Evolutionary conservation across 2,797 vertebrate species (phyloP).

Genomic region (Melanotaenia trifasciata): DNA sequence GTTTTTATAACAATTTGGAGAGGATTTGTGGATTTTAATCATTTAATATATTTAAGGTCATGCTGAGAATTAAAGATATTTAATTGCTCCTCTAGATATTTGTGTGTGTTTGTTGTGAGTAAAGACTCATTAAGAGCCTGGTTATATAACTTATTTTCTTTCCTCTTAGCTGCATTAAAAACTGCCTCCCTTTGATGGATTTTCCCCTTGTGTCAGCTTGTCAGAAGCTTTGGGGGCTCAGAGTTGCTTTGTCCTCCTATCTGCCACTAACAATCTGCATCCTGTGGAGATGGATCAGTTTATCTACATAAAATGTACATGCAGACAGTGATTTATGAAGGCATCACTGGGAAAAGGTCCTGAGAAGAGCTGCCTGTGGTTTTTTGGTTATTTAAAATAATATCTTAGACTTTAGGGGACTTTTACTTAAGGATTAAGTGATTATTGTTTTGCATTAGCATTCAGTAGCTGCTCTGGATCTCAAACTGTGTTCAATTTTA

Average conservation of each 20-base stretch:
- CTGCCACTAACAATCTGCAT: slow-evolving; percentile 36
- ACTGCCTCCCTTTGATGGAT: slow-evolving; percentile 45
- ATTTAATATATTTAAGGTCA: neutral
- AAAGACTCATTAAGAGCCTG: slow-evolving; percentile 26
- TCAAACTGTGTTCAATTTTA: no score
- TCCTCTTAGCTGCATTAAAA: slow-evolving; percentile 42
- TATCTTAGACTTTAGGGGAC: no score
- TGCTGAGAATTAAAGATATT: neutral
- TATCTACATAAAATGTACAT: slow-evolving; percentile 10
- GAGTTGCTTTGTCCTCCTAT: slow-evolving; percentile 51
- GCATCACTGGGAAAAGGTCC: no score
- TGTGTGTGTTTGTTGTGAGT: slow-evolving; percentile 4
- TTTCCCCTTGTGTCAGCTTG: slow-evolving; percentile 55
- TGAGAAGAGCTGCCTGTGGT: no score
- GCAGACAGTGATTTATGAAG: neutral
- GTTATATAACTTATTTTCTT: slow-evolving; percentile 69
- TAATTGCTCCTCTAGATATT: neutral
- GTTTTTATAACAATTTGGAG: neutral
- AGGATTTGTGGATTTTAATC: neutral
- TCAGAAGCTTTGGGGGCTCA: slow-evolving; percentile 42
- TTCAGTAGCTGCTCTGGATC: no score
- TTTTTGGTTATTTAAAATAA: no score
- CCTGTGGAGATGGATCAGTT: slow-evolving; percentile 36
- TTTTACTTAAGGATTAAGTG: no score
- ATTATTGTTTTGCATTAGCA: no score